Percentiles rank a stretch among this genome's conserved stretches.
These are phyloP conservation scores for Zophobas atratus DNA, from an alignment of 1,140 invertebrate species.

Conservation along the genomic window DNA sequence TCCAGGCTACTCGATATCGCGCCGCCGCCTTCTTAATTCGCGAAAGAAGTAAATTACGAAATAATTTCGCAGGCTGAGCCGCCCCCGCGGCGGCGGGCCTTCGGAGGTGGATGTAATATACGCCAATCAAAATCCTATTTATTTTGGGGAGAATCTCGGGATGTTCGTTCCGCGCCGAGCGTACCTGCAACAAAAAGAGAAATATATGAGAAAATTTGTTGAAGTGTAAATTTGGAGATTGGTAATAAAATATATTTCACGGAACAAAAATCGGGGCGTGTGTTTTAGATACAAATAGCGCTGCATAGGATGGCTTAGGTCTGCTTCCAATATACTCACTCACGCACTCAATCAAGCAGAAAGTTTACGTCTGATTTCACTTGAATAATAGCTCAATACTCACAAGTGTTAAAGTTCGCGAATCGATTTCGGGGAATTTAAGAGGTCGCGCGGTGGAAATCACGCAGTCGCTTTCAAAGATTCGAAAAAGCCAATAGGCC, in stretches of 20 bases:
- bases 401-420: constrained; percentile 62
- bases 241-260: constrained; percentile 51
- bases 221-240: constrained; percentile 52
- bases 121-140: constrained; percentile 25
- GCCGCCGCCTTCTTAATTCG: no score
- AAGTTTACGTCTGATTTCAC: constrained; percentile 65
- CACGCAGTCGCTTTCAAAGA: constrained; percentile 42
- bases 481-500: constrained; percentile 42
- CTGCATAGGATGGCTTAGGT: constrained; percentile 43
- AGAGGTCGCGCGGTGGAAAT: constrained; percentile 50
- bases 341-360: constrained; percentile 62
- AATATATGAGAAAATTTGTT: constrained; percentile 55
- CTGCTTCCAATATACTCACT: constrained; percentile 57
- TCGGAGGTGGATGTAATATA: not conserved
- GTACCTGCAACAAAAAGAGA: constrained; percentile 54
- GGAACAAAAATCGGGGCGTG: constrained; percentile 44
- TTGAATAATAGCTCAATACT: constrained; percentile 65
- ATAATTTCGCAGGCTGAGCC: no score
- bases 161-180: constrained; percentile 24
- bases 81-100: not conserved
- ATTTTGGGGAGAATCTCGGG: not conserved
- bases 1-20: not conserved
- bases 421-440: constrained; percentile 57
- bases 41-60: no score
- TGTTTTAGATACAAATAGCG: constrained; percentile 50